Evolutionary conservation across 2,888 invertebrate genomes (phyloP).

Genomic region (Cancer borealis): DNA sequence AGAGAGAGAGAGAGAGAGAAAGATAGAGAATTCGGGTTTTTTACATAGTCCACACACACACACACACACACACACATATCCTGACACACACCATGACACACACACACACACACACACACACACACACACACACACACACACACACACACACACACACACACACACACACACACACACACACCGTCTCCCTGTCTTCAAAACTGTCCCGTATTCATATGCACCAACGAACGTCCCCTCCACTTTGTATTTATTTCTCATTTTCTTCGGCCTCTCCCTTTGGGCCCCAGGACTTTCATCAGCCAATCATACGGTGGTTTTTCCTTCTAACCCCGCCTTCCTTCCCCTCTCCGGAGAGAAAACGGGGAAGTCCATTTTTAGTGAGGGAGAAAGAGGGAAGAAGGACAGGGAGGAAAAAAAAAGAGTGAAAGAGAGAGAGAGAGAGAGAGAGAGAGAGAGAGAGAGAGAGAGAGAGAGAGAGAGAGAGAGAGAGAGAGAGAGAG

Average conservation of each 20-base stretch:
- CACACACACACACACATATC: not conserved
- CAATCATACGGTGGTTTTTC: slow-evolving; percentile 57
- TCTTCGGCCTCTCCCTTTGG: slow-evolving; percentile 31
- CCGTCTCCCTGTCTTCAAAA: not conserved
- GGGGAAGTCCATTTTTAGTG: slow-evolving; percentile 52
- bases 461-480: not conserved
- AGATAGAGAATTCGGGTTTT: not conserved
- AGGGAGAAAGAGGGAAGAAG: not conserved
- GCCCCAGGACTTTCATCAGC: slow-evolving; percentile 54
- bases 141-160: too few species aligned
- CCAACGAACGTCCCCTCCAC: not conserved
- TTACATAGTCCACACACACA: too few species aligned
- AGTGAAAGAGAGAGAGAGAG: not conserved
- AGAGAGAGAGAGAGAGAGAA: slow-evolving; percentile 39
- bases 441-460: not conserved
- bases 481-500: slow-evolving; percentile 17
- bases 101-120: too few species aligned
- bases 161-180: too few species aligned
- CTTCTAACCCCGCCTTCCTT: slow-evolving; percentile 48
- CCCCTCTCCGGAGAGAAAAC: slow-evolving; percentile 48
- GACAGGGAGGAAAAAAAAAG: not conserved
- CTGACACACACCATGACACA: too few species aligned
- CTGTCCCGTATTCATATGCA: slow-evolving; percentile 44
- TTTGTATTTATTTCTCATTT: slow-evolving; percentile 49
- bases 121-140: too few species aligned